Evolutionary conservation across 2,113 vertebrate genomes (phyloP), one percentile per base, ranked within the genome.

Genomic region (Eulemur macaco): DNA sequence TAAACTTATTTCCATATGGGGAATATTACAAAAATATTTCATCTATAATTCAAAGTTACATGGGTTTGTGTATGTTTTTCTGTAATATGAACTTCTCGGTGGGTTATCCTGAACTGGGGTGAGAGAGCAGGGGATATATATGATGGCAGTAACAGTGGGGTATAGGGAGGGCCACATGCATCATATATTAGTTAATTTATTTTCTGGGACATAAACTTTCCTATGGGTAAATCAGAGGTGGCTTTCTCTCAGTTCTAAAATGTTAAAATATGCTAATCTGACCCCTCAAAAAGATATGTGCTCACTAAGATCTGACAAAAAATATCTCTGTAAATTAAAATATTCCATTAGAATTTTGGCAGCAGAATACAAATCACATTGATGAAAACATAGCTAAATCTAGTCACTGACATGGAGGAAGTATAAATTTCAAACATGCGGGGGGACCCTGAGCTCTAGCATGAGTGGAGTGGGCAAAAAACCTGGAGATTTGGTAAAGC

Each of bases 251-350:
- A 73, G 85, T 77, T 81, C 80, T 78, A 54, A 63, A 82, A 84
- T 42, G 39, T 80, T 93, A 58, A 80, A 81, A 52, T 87, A 47
- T 66, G 60, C 4, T 93, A 42, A 86, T 60, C 39, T 92, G 81
- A 86, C 14, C 45, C 80, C 66, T 91, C 18, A 39, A 50, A 95
- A 88, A 69, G 74, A 85, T 27, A 94, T 31, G 15, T 68, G n/a
- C 66, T 85, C n/a, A 18, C 54, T 91, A 64, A 94, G 58, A 78
- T 37, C 29, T 69, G 73, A 76, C 23, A 29, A 20, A 89, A 54
- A 12, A 23, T 29, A 64, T 25, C 29, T 84, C 29, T 84, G 1
- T 69, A 94, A 96, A 92, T 87, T 86, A 90, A 91, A 95, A 93
- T n/a, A 86, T 21, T 17, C 45, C 31, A 47, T 64, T 74, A 86